Evolutionary conservation across 2,797 vertebrate species (phyloP).

Genomic region (Brachymystax lenok): DNA sequence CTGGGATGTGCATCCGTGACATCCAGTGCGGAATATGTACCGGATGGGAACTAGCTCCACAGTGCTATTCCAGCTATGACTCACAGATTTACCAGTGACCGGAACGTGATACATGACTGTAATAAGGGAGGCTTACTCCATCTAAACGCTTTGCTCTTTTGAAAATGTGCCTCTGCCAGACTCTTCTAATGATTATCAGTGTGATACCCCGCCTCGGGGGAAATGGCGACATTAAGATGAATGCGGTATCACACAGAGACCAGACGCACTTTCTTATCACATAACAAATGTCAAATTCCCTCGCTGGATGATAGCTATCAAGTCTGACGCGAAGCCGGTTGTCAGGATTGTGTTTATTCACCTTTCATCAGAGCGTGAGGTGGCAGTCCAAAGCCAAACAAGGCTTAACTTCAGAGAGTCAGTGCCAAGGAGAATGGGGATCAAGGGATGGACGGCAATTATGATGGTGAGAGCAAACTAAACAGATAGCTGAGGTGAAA

Average conservation of each 20-base stretch:
- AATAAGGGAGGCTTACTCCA: not conserved
- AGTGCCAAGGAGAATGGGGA: not conserved
- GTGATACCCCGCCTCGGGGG: not conserved
- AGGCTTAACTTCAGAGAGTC: not conserved
- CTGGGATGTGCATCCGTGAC: too few relatives aligned
- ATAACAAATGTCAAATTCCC: not conserved
- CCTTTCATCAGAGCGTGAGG: not conserved
- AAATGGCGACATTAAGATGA: not conserved
- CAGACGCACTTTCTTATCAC: not conserved
- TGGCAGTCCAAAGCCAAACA: not conserved
- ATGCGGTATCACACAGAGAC: not conserved
- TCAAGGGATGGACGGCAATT: not conserved
- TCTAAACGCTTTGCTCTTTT: not conserved
- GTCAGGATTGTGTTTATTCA: constrained; percentile 1
- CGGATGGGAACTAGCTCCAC: too few relatives aligned
- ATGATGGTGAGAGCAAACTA: not conserved
- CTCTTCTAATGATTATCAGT: not conserved
- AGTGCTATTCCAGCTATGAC: too few relatives aligned
- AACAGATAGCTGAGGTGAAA: not conserved
- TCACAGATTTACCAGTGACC: too few relatives aligned
- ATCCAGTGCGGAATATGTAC: too few relatives aligned
- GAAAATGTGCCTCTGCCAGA: not conserved
- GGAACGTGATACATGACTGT: not conserved
- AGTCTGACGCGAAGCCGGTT: not conserved
- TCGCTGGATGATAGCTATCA: not conserved